Evolutionary conservation across 1,140 invertebrate genomes (phyloP).

Genomic region (Rhagoletis zephyria): DNA sequence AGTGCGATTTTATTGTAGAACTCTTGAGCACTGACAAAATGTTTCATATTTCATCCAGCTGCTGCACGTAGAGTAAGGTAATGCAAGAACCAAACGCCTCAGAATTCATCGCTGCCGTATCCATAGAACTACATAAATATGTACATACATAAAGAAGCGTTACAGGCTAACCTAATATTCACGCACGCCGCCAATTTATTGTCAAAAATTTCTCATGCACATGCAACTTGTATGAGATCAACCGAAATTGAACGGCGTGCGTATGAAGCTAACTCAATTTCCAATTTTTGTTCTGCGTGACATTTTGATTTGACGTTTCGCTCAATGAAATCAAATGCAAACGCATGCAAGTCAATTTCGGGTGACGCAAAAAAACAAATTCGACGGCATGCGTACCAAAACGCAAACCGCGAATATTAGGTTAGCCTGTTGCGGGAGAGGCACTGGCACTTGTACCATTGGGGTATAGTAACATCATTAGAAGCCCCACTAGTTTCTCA

Average conservation of each 20-base stretch:
- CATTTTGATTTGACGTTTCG: no score
- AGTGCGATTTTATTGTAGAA: conserved; percentile 35
- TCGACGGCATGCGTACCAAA: no score
- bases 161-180: not conserved
- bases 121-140: not conserved
- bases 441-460: not conserved
- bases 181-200: no score
- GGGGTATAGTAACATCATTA: not conserved
- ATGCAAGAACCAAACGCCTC: conserved; percentile 3
- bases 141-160: not conserved
- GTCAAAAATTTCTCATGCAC: no score
- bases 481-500: not conserved
- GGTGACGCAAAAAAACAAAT: no score
- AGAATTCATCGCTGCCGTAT: not conserved
- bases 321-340: no score
- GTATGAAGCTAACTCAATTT: no score
- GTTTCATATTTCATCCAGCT: conserved; percentile 52
- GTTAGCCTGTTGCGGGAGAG: not conserved
- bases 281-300: no score
- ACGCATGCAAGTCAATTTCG: no score
- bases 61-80: not conserved
- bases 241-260: no score
- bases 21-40: conserved; percentile 1
- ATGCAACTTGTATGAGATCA: no score
- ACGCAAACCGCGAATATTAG: no score